Percentiles rank a stretch among this genome's conserved stretches.
Evolutionary conservation across 1,140 invertebrate species (phyloP).

Genomic region (Apis dorsata): DNA sequence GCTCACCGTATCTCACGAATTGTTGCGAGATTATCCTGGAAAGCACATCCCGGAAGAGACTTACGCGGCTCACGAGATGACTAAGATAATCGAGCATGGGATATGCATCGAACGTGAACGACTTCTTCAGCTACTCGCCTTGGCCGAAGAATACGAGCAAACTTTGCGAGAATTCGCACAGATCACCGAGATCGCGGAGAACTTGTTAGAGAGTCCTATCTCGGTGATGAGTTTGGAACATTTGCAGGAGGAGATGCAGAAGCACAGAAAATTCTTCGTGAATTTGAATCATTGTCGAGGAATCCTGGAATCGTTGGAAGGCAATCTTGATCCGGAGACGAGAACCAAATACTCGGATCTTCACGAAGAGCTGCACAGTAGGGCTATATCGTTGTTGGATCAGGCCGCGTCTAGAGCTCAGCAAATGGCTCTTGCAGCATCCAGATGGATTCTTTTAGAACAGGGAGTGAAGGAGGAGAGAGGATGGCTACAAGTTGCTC

Average conservation of each 20-base stretch:
- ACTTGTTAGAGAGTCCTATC: slow-evolving; percentile 87
- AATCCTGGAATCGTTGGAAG: slow-evolving; percentile 91
- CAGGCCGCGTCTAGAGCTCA: slow-evolving; percentile 88
- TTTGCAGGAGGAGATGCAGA: slow-evolving; percentile 92
- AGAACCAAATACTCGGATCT: slow-evolving; percentile 86
- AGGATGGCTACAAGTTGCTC: slow-evolving; percentile 89
- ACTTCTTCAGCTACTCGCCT: slow-evolving; percentile 85
- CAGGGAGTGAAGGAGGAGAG: slow-evolving; percentile 90
- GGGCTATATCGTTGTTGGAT: slow-evolving; percentile 87
- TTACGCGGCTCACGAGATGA: slow-evolving; percentile 84
- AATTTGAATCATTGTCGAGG: slow-evolving; percentile 91
- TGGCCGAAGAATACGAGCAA: slow-evolving; percentile 92
- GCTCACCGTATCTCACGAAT: slow-evolving; percentile 79
- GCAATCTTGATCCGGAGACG: slow-evolving; percentile 89
- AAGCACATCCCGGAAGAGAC: slow-evolving; percentile 84
- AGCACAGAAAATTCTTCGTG: slow-evolving; percentile 92
- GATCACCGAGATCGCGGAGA: slow-evolving; percentile 90
- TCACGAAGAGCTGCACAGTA: slow-evolving; percentile 88
- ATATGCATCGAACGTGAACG: slow-evolving; percentile 87
- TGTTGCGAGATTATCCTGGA: slow-evolving; percentile 84
- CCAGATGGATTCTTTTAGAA: slow-evolving; percentile 89
- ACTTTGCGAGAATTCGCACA: slow-evolving; percentile 91
- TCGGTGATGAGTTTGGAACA: slow-evolving; percentile 87
- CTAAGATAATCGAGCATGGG: slow-evolving; percentile 84
- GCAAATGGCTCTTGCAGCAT: slow-evolving; percentile 90